phyloP scores from a whole-genome alignment of 2,888 invertebrate genomes.

The Eubasilissa splendida region DNA sequence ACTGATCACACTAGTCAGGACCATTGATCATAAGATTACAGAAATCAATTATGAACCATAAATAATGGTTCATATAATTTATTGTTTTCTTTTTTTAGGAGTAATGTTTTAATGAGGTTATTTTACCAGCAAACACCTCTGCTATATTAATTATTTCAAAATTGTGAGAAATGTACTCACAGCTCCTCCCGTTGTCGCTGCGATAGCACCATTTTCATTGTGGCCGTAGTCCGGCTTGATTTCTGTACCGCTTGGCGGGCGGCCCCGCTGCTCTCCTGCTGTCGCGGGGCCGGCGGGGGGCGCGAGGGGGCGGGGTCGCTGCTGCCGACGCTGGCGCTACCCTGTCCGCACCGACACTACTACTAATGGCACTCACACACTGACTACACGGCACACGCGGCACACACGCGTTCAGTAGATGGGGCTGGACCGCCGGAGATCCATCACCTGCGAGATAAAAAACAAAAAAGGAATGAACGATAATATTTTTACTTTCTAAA shows the following conservation, averaged over 20 bases:
- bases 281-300: conserved; percentile 62
- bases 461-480: no score
- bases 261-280: conserved; percentile 17
- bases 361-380: conserved; percentile 33
- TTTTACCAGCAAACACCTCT: no score
- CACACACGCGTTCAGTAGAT: conserved; percentile 29
- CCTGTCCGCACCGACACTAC: conserved; percentile 22
- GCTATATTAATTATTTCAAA: background rate
- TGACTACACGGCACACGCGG: conserved; percentile 16
- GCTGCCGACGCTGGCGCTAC: conserved; percentile 66
- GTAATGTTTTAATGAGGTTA: no score
- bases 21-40: no score
- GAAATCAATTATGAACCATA: no score
- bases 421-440: conserved; percentile 35
- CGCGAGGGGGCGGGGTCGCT: conserved; percentile 55
- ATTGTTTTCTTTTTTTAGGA: no score
- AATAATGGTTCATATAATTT: no score
- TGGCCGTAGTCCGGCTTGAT: conserved; percentile 70
- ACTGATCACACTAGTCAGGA: no score
- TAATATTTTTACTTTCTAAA: no score
- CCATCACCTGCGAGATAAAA: conserved; percentile 47
- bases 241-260: conserved; percentile 59
- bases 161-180: conserved; percentile 78
- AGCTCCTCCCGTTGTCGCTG: conserved; percentile 99
- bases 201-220: conserved; percentile 99